A percentile compares a stretch with the other conserved stretches of the same genome.
These are phyloP conservation scores for Microcebus griseorufus DNA, from an alignment of 2,113 vertebrate species.

Conservation along the genomic window DNA sequence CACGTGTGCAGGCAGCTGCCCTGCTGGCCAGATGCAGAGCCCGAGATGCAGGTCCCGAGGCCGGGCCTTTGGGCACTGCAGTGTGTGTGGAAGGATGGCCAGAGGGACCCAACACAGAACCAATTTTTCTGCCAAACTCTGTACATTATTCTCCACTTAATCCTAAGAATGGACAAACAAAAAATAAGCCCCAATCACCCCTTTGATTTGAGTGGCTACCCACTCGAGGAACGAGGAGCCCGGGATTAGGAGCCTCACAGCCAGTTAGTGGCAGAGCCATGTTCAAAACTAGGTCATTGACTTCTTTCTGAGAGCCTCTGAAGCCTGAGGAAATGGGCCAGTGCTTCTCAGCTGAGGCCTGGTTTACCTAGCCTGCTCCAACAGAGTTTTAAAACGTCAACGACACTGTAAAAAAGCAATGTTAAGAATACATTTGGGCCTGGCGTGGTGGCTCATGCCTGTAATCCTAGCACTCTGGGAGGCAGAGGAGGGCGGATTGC, in stretches of 20 bases:
- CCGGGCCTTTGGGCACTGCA: not conserved
- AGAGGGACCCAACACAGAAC: not conserved
- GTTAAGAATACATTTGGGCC: not conserved
- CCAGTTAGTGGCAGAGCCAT: not conserved
- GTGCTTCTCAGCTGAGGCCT: not conserved
- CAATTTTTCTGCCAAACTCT: not conserved
- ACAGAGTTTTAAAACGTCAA: not conserved
- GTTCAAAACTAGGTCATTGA: not conserved
- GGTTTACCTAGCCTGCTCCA: not conserved
- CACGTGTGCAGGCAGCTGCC: not conserved
- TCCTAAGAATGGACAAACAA: not conserved
- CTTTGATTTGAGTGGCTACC: not conserved
- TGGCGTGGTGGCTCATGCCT: too few relatives aligned
- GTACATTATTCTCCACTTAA: not conserved
- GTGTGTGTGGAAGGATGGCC: not conserved
- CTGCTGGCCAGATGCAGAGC: too few relatives aligned
- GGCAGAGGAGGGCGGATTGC: too few relatives aligned
- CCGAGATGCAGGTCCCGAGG: not conserved
- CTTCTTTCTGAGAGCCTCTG: too few relatives aligned
- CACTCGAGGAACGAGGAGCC: fast-evolving
- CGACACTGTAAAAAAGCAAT: not conserved
- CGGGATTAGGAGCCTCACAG: not conserved
- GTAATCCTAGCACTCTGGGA: too few relatives aligned
- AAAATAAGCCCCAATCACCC: not conserved
- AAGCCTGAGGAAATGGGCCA: too few relatives aligned